phyloP scores from a whole-genome alignment of 1,140 invertebrate species.

The silkworm (Bombyx mori) region DNA sequence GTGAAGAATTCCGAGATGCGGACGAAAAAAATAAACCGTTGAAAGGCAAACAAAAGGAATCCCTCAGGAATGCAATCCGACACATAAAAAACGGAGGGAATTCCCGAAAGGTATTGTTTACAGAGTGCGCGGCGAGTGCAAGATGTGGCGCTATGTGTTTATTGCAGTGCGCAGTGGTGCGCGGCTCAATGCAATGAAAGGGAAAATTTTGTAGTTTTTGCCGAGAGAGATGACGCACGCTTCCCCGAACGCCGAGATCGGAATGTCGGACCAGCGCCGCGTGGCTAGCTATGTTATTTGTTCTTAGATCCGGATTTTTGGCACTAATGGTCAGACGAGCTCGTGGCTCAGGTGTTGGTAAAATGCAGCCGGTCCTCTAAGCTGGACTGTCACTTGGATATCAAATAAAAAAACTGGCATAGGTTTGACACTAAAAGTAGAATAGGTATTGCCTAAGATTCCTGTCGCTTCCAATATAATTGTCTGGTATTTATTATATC shows the following conservation, averaged over 20 bases:
- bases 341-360: too few species aligned
- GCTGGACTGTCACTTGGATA: too few species aligned
- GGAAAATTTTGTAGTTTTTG: conserved; percentile 62
- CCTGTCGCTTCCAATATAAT: too few species aligned
- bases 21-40: conserved; percentile 43
- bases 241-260: conserved; percentile 39
- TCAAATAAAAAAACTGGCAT: too few species aligned
- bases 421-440: too few species aligned
- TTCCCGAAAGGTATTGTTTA: conserved; percentile 68
- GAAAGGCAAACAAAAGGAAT: conserved; percentile 66
- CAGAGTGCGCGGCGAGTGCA: conserved; percentile 43
- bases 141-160: conserved; percentile 48
- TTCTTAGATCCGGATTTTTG: too few species aligned
- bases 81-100: conserved; percentile 58
- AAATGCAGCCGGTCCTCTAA: too few species aligned
- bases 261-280: conserved; percentile 36
- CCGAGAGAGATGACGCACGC: conserved; percentile 47
- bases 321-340: too few species aligned
- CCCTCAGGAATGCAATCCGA: conserved; percentile 61
- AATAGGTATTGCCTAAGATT: too few species aligned
- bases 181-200: conserved; percentile 55
- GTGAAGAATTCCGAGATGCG: conserved; percentile 41
- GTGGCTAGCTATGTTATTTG: background rate
- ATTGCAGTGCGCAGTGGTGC: conserved; percentile 29
- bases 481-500: too few species aligned